Conservation (phyloP, 2,888 invertebrate genomes). For the Suillia variegata region DNA sequence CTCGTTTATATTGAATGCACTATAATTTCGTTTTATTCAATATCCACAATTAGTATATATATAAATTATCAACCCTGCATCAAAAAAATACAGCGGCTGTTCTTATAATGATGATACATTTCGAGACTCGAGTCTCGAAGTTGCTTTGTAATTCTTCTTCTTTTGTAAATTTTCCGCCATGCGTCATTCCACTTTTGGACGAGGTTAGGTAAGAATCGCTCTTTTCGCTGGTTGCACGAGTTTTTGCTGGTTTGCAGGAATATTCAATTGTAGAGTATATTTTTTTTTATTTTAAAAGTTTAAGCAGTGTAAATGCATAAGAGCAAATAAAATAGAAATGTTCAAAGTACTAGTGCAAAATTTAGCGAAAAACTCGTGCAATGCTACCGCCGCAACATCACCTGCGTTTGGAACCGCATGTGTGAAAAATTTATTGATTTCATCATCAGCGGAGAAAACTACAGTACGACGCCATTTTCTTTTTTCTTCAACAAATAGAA, state of each 20-base stretch:
- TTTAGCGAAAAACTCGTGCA: slow-evolving; percentile 45
- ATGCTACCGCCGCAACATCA: slow-evolving; percentile 25
- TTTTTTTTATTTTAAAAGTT: no score
- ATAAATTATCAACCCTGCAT: no score
- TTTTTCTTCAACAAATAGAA: slow-evolving; percentile 55
- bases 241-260: slow-evolving; percentile 29
- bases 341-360: slow-evolving; percentile 49
- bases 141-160: no score
- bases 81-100: no score
- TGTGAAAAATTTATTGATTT: slow-evolving; percentile 54
- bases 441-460: slow-evolving; percentile 45
- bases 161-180: slow-evolving; percentile 28
- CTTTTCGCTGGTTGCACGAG: slow-evolving; percentile 42
- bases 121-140: neutral
- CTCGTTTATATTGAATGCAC: no score
- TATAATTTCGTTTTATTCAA: no score
- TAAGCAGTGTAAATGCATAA: no score
- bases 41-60: no score
- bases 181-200: slow-evolving; percentile 56
- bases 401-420: slow-evolving; percentile 34
- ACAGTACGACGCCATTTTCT: slow-evolving; percentile 57
- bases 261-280: no score
- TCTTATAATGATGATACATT: no score
- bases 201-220: slow-evolving; percentile 59
- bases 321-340: slow-evolving; percentile 33